phyloP scores from a whole-genome alignment of 30 jellyfish, hydroid and myxozoan species.

The Aurelia sp. region DNA sequence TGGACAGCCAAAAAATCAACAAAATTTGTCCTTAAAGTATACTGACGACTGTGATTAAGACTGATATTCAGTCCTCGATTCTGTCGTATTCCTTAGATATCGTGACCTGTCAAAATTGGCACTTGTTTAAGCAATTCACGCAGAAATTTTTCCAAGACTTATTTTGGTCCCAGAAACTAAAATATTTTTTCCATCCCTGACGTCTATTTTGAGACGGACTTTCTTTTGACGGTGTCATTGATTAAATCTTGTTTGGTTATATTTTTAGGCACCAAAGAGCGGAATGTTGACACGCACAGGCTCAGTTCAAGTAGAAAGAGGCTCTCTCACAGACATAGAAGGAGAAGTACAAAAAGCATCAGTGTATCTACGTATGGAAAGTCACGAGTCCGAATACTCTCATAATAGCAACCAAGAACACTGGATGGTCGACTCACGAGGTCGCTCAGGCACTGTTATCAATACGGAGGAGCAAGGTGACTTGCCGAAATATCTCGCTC shows the following conservation, averaged over 20 bases:
- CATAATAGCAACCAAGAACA: conserved; percentile 45
- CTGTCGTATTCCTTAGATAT: too few species aligned
- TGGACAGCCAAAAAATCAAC: too few species aligned
- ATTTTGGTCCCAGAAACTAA: too few species aligned
- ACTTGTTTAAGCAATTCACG: too few species aligned
- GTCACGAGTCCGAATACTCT: conserved; percentile 40
- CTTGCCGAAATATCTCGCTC: conserved; percentile 30
- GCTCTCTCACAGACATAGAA: conserved; percentile 43
- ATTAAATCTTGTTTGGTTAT: neutral
- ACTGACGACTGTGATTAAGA: too few species aligned
- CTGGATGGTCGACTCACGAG: conserved; percentile 75
- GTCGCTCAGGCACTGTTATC: conserved; percentile 68
- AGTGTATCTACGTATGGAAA: conserved; percentile 26
- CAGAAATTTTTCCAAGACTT: too few species aligned
- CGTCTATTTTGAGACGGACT: too few species aligned
- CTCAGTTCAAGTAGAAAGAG: conserved; percentile 58
- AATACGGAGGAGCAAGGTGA: conserved; percentile 61
- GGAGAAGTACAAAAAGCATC: neutral
- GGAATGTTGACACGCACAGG: conserved; percentile 31
- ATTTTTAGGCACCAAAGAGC: neutral
- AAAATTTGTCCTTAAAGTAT: too few species aligned
- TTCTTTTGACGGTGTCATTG: neutral
- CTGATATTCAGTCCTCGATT: too few species aligned
- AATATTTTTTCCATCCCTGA: too few species aligned
- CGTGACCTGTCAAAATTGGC: too few species aligned